phyloP scores from a whole-genome alignment of 2,113 vertebrate species.

The Micronycteris hirsuta region DNA sequence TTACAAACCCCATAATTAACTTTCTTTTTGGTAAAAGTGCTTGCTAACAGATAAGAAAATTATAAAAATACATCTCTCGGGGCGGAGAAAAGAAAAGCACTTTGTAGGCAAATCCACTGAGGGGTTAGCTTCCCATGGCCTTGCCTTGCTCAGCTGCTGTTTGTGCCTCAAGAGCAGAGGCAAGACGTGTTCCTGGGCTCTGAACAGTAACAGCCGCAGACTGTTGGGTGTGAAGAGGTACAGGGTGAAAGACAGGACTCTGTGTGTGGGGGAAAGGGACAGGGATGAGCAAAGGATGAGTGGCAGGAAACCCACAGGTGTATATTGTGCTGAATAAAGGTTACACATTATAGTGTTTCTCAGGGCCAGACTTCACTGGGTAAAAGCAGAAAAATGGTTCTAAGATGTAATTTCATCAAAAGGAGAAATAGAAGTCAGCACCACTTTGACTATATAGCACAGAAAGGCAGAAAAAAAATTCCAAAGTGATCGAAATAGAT shows the following conservation, averaged over 20 bases:
- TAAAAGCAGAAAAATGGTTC: background rate
- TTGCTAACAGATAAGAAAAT: background rate
- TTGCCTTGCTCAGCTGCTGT: background rate
- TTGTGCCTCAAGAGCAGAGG: background rate
- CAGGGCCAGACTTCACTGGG: background rate
- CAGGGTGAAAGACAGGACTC: background rate
- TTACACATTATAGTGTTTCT: background rate
- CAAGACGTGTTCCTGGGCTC: rapidly evolving
- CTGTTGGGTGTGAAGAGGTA: background rate
- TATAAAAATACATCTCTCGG: background rate
- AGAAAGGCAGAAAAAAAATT: background rate
- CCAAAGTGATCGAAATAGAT: background rate
- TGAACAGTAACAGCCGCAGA: background rate
- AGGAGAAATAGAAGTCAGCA: background rate
- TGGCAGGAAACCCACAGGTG: background rate
- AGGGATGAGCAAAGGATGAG: background rate
- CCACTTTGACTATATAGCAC: background rate
- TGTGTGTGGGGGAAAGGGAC: background rate
- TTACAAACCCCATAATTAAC: conserved; percentile 14
- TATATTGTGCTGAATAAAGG: background rate
- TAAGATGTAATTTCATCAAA: background rate
- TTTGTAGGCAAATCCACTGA: background rate
- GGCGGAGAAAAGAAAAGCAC: background rate
- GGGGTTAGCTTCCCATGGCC: background rate
- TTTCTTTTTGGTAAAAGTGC: background rate